Conservation (phyloP, 2,888 invertebrate species). For the Lasioglossum oenotherae region DNA sequence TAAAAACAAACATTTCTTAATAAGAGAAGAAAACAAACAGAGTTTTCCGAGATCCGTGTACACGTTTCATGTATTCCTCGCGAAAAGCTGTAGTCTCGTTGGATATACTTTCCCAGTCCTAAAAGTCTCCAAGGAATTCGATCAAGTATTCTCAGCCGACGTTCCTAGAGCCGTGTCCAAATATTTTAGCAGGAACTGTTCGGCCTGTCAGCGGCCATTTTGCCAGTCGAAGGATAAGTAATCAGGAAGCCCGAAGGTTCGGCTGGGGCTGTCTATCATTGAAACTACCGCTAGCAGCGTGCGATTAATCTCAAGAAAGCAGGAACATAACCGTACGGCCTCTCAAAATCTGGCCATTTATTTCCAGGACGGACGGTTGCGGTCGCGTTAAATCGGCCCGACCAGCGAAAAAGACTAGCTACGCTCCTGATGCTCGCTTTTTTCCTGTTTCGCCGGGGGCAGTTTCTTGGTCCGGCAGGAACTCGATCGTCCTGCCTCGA, state of each 20-base stretch:
- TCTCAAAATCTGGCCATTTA: conserved; percentile 6
- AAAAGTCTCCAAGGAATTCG: neutral
- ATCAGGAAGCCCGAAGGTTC: neutral
- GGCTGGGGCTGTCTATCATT: neutral
- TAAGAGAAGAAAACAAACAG: neutral
- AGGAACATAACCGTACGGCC: neutral
- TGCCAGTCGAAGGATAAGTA: conserved; percentile 11
- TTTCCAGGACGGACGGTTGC: neutral
- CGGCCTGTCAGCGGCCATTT: conserved; percentile 6
- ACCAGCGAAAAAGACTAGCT: neutral
- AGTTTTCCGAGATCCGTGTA: neutral
- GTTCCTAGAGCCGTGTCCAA: neutral
- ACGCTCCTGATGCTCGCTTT: neutral
- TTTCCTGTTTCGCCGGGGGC: neutral
- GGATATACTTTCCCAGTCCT: neutral
- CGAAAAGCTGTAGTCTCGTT: neutral
- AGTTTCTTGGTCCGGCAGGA: neutral
- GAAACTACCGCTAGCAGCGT: neutral
- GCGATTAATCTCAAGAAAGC: neutral
- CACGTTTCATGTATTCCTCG: neutral
- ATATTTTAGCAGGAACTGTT: neutral
- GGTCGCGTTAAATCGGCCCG: conserved; percentile 10
- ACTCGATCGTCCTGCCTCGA: conserved; percentile 1
- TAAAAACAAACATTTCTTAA: neutral
- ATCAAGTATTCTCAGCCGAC: neutral